phyloP scores from a whole-genome alignment of 1,140 invertebrate genomes.

The Lanistes nyassanus region DNA sequence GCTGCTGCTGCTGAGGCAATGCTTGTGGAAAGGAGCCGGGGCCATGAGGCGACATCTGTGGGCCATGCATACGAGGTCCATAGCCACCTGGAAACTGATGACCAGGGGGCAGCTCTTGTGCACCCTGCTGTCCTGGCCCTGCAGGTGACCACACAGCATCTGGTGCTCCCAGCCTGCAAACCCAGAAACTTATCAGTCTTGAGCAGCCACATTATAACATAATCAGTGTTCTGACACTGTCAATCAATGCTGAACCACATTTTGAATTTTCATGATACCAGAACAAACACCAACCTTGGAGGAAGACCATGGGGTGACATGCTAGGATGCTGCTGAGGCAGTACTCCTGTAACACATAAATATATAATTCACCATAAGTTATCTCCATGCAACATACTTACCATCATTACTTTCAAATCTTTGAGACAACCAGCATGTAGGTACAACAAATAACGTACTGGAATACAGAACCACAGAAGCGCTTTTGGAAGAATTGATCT shows the following conservation, averaged over 20 bases:
- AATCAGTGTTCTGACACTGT: not conserved
- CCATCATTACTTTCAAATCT: too few relatives aligned
- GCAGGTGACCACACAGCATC: slow-evolving; percentile 31
- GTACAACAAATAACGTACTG: too few relatives aligned
- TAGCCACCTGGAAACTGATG: slow-evolving; percentile 36
- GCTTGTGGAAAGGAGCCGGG: slow-evolving; percentile 34
- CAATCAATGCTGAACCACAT: not conserved
- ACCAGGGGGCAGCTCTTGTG: slow-evolving; percentile 30
- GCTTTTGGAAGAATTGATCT: too few relatives aligned
- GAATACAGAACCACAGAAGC: too few relatives aligned
- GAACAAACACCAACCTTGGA: slow-evolving; percentile 32
- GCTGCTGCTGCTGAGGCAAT: slow-evolving; percentile 19
- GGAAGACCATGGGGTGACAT: slow-evolving; percentile 42
- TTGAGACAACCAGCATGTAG: too few relatives aligned
- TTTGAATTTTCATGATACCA: not conserved
- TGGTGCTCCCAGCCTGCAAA: slow-evolving; percentile 35
- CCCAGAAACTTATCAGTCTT: not conserved
- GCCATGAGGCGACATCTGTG: slow-evolving; percentile 41
- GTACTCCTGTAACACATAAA: slow-evolving; percentile 14
- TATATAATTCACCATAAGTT: not conserved
- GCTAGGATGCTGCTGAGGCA: slow-evolving; percentile 31
- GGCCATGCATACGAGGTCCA: slow-evolving; percentile 38
- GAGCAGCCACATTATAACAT: not conserved
- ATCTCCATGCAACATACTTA: not conserved
- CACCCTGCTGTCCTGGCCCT: slow-evolving; percentile 20